Percentiles rank a stretch among this genome's conserved stretches.
Evolutionary conservation across 2,113 vertebrate species (phyloP).

Genomic region (Penelope pileata): DNA sequence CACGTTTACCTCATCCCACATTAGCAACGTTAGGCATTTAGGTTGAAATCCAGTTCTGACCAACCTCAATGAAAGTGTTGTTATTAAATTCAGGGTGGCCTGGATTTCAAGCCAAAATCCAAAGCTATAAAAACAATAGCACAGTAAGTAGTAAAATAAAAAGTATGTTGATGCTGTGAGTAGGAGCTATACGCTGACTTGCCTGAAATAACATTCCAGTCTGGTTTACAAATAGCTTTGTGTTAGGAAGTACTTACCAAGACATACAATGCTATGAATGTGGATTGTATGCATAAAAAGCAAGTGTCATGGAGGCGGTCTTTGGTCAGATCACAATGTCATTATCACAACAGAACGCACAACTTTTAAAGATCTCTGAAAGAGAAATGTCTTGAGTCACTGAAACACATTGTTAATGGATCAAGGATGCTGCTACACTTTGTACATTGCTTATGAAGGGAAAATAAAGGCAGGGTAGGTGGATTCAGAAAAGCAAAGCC

Average conservation of each 20-base stretch:
- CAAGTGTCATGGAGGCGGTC: not conserved
- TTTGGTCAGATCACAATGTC: not conserved
- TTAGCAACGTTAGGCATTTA: constrained; percentile 46
- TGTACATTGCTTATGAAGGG: not conserved
- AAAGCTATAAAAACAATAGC: constrained; percentile 25
- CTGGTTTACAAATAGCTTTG: not conserved
- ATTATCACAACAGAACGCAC: not conserved
- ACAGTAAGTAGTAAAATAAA: not conserved
- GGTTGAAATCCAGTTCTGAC: constrained; percentile 28
- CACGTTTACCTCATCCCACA: constrained; percentile 59
- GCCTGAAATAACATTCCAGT: not conserved
- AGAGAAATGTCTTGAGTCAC: not conserved
- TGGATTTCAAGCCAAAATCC: constrained; percentile 31
- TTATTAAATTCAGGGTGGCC: not conserved
- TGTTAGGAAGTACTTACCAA: not conserved
- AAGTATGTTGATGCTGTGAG: not conserved
- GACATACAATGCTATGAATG: not conserved
- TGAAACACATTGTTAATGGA: not conserved
- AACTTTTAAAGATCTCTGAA: not conserved
- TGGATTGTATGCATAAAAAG: not conserved
- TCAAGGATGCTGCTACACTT: rapidly evolving
- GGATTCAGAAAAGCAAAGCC: not conserved
- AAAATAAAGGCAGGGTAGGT: not conserved
- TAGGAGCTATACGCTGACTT: not conserved
- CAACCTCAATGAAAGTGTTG: not conserved